phyloP scores from a whole-genome alignment of 1,140 invertebrate species.

The Plectrocnemia conspersa region DNA sequence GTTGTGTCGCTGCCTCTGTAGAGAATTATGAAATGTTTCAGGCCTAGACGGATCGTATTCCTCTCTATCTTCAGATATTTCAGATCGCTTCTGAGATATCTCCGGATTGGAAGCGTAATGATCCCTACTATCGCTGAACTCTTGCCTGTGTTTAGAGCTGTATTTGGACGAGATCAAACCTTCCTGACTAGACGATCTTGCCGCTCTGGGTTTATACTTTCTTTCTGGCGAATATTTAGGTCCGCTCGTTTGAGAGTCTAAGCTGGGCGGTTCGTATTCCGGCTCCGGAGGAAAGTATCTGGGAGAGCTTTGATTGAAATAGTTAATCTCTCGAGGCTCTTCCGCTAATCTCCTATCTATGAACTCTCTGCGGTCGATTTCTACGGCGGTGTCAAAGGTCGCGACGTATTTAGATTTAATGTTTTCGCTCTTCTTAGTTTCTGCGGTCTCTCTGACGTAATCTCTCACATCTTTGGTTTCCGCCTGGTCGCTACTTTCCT shows the following conservation, averaged over 20 bases:
- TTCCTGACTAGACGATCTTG: slow-evolving; percentile 53
- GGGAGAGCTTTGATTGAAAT: slow-evolving; percentile 28
- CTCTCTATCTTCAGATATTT: slow-evolving; percentile 43
- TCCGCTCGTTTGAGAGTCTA: slow-evolving; percentile 57
- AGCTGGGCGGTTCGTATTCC: slow-evolving; percentile 60
- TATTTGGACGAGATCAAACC: slow-evolving; percentile 46
- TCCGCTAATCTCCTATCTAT: slow-evolving; percentile 44
- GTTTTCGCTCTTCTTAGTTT: slow-evolving; percentile 45
- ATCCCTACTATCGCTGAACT: slow-evolving; percentile 50
- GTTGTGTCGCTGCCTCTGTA: slow-evolving; percentile 44
- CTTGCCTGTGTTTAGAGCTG: slow-evolving; percentile 42
- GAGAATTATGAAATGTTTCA: slow-evolving; percentile 53
- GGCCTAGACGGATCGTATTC: slow-evolving; percentile 44
- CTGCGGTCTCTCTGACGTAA: slow-evolving; percentile 52
- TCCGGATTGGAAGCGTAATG: slow-evolving; percentile 57
- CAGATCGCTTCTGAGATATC: slow-evolving; percentile 48
- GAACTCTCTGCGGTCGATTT: slow-evolving; percentile 55
- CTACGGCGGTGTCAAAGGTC: slow-evolving; percentile 48
- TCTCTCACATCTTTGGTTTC: slow-evolving; percentile 50
- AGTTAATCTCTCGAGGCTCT: slow-evolving; percentile 30
- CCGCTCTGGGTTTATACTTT: slow-evolving; percentile 44
- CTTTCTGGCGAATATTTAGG: slow-evolving; percentile 56
- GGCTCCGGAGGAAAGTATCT: slow-evolving; percentile 50
- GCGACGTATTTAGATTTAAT: slow-evolving; percentile 42
- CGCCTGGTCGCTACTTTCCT: slow-evolving; percentile 49